Conservation (phyloP, 1,140 invertebrate genomes). For the Bicyclus anynana region DNA sequence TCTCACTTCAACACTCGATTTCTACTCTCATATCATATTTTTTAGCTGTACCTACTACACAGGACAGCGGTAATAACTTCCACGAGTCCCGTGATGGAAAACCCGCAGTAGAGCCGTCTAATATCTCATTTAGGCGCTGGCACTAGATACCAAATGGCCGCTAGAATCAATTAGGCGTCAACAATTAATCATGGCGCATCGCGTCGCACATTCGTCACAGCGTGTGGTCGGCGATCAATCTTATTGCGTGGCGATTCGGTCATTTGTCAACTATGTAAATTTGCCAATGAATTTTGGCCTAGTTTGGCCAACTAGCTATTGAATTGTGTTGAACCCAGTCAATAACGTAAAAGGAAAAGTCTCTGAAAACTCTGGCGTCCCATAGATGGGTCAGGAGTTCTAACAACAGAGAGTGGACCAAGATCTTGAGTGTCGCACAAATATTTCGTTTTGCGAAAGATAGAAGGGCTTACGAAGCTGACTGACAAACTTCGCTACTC, state of each 20-base stretch:
- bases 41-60: too few species aligned
- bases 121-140: constrained; percentile 11
- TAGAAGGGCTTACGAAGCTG: too few species aligned
- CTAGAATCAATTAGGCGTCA: constrained; percentile 30
- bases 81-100: background rate
- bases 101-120: background rate
- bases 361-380: too few species aligned
- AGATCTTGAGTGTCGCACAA: too few species aligned
- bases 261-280: constrained; percentile 15
- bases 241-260: constrained; percentile 27
- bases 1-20: too few species aligned
- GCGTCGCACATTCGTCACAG: constrained; percentile 30
- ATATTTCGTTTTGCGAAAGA: too few species aligned
- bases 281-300: background rate
- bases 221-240: constrained; percentile 31
- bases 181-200: constrained; percentile 32
- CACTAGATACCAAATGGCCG: constrained; percentile 18
- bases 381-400: too few species aligned
- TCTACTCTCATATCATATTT: too few species aligned
- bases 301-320: background rate
- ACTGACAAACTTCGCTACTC: too few species aligned
- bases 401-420: too few species aligned
- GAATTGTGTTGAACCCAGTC: background rate
- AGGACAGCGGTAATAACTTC: background rate
- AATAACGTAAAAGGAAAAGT: too few species aligned